A percentile compares a stretch with the other conserved stretches of the same genome.
Conservation (phyloP, 2,797 vertebrate genomes). For the Crax fasciolata region DNA sequence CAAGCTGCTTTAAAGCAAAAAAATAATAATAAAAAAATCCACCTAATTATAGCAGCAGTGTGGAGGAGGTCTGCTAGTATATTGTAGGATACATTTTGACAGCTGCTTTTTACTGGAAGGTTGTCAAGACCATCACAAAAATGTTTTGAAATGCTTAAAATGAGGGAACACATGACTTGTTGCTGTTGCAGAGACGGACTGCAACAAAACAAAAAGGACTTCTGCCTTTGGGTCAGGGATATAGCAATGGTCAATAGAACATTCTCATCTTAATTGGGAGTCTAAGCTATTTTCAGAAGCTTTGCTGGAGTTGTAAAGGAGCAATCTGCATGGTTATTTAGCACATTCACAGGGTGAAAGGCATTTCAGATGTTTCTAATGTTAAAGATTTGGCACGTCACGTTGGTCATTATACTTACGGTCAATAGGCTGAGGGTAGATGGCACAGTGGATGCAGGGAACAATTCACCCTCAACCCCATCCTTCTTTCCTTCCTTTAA, state of each 20-base stretch:
- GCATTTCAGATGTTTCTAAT: not conserved
- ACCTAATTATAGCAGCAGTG: conserved; percentile 86
- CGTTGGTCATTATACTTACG: not conserved
- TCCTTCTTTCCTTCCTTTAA: not conserved
- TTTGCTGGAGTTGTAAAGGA: not conserved
- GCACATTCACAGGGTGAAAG: not conserved
- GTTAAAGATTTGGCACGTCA: not conserved
- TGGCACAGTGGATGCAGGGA: not conserved
- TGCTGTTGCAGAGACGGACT: rapidly evolving
- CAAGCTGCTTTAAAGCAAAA: conserved; percentile 88
- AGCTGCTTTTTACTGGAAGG: conserved; percentile 78
- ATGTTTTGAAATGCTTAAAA: conserved; percentile 66
- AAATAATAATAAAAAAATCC: not conserved
- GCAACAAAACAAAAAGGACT: not conserved
- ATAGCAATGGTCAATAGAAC: not conserved
- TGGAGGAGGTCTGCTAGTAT: conserved; percentile 82
- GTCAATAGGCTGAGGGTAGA: not conserved
- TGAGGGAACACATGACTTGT: conserved; percentile 29
- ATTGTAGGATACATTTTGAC: conserved; percentile 74
- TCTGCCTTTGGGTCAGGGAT: not conserved
- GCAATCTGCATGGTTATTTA: not conserved
- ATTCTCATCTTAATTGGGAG: not conserved
- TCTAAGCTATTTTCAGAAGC: not conserved
- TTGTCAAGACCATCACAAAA: conserved; percentile 73
- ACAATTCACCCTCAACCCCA: not conserved